Evolutionary conservation across 92 coral and sea anemone genomes (phyloP).

Genomic region (Parazoanthus swiftii): DNA sequence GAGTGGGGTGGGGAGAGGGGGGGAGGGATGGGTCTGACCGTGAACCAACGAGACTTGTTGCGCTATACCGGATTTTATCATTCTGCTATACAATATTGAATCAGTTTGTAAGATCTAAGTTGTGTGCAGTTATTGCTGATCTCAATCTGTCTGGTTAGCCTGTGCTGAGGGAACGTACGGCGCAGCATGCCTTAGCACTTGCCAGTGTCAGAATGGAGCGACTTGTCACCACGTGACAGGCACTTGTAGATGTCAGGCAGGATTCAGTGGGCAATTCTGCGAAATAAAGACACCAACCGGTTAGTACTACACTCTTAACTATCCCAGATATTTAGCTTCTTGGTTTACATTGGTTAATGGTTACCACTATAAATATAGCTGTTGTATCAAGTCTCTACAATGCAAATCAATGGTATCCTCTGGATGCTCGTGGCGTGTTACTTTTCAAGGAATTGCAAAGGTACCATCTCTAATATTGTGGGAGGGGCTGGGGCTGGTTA

Average conservation of each 20-base stretch:
- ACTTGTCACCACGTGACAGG: constrained; percentile 65
- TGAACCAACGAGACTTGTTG: too few species aligned
- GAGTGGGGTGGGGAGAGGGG: background rate
- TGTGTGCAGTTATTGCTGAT: too few species aligned
- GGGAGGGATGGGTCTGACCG: too few species aligned
- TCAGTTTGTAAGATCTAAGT: too few species aligned
- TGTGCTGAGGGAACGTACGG: constrained; percentile 57
- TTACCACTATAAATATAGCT: background rate
- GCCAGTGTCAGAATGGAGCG: constrained; percentile 59
- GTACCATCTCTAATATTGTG: too few species aligned
- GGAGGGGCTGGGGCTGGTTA: too few species aligned
- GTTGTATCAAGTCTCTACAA: background rate
- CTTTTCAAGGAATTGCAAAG: too few species aligned
- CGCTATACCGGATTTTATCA: too few species aligned
- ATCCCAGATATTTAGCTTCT: background rate
- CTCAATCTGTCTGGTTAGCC: constrained; percentile 11
- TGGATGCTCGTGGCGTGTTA: too few species aligned
- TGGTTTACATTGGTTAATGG: background rate
- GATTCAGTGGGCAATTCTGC: constrained; percentile 53
- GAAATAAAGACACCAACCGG: constrained; percentile 36
- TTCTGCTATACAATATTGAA: too few species aligned
- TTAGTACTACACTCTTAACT: background rate
- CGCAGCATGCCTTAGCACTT: constrained; percentile 41
- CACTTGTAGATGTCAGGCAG: constrained; percentile 59
- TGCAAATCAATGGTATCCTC: background rate